Conservation (phyloP, 2,888 invertebrate species). For the Drosophila kambysellisi region DNA sequence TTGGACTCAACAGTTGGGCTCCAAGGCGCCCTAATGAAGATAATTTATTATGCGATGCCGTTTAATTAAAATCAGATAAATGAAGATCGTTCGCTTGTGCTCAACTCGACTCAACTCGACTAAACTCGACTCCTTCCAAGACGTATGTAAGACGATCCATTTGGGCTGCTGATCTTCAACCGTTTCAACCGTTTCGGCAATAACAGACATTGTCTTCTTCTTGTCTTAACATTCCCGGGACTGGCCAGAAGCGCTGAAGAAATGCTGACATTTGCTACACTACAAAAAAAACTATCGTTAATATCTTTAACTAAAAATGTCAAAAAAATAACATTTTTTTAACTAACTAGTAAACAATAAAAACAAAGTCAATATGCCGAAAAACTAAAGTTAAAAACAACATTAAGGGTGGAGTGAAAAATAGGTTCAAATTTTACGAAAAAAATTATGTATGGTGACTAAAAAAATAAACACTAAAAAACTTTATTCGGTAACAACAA, state of each 20-base stretch:
- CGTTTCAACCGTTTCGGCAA: constrained; percentile 35
- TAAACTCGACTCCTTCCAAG: constrained; percentile 51
- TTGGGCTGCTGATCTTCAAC: constrained; percentile 29
- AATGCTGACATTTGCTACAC: constrained; percentile 48
- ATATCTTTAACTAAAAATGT: neutral
- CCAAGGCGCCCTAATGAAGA: constrained; percentile 82
- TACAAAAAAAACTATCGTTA: neutral
- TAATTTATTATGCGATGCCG: constrained; percentile 85
- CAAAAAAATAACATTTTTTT: neutral
- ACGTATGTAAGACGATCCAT: constrained; percentile 25
- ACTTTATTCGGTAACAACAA: neutral
- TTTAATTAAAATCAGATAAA: constrained; percentile 85
- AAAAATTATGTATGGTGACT: neutral
- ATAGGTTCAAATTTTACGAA: neutral
- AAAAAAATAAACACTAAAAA: neutral
- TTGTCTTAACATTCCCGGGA: constrained; percentile 15
- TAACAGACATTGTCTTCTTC: constrained; percentile 39
- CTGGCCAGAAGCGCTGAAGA: constrained; percentile 41
- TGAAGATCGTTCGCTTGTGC: constrained; percentile 62
- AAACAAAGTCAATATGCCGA: neutral
- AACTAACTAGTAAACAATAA: neutral
- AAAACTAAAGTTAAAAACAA: neutral
- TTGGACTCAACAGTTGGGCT: constrained; percentile 28
- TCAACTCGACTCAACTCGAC: constrained; percentile 31
- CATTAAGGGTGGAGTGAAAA: neutral